Evolutionary conservation across 35 echinoderm and acorn worm genomes (phyloP), one percentile per base, ranked within the genome.

Genomic region (Amphiura filiformis): DNA sequence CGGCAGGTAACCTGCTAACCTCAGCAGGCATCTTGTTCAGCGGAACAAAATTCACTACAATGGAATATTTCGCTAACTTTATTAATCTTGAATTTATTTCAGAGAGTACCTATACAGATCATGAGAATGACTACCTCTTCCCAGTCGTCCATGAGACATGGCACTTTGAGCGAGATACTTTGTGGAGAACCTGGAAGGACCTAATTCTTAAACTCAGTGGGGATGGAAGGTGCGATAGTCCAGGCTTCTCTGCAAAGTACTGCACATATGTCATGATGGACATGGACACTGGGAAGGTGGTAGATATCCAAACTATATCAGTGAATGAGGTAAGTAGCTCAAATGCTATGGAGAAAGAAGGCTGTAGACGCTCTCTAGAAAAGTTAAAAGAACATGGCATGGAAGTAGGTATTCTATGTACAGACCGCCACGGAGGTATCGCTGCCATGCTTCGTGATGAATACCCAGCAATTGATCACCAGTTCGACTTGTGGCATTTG

Each of bases 231-330:
- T 91, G 93, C 47, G 84, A 90, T 79, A 80, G 52, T 13, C 93
- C 88, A 79, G 61, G 61, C 61, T 70, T 13, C 28, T 70, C 61
- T 23, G 61, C 61, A 70, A 70, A 70, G 61, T 70, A 87, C 56
- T 86, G 88, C 31, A 80, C 88, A 31, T 94, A 94, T 65, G 83
- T 84, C 4, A 37, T 94, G 39, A 94, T 94, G 93, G 88, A 94
- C 35, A 41, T 78, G 26, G 1, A 39, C 9, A 78, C 57, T 4
- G 23, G 84, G 28, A 81, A 87, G 31, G 84, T 91, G 77, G 39
- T 91, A 17, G 33, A 31, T 37, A 49, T 94, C 65, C 5, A 86
- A 32, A 30, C 91, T 9, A 88, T 90, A 5, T 88, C 91, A 49
- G 93, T 94, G 0, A 87, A 49, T 9, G 84, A 94, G 39, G 49